Base-by-base conservation (phyloP, 37 sponge, comb jelly and placozoan species). In the Amphimedon queenslandica region DNA sequence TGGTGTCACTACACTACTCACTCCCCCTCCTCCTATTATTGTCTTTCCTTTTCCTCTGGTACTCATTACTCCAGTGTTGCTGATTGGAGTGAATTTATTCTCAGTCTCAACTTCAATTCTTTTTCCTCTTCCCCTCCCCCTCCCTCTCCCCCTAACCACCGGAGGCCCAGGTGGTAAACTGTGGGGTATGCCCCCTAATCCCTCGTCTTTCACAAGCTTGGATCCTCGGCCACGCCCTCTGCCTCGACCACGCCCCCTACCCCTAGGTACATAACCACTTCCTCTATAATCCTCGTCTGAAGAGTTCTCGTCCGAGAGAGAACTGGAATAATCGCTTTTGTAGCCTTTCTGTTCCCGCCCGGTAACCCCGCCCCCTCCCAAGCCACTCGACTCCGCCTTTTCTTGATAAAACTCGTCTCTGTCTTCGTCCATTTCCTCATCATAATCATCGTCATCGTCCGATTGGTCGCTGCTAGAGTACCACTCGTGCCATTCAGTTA, bases 401-500 rank as follows among this genome's bases (percentile, higher is more conserved):
- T 28, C 5, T 29, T 31, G 37, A 61, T 18, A 4, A 33, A 43
- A 38, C 20, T 69, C 2, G 2, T 8, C 2, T 38, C 27, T 37
- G 25, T 18, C 11, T 37, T 43, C 3, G 70, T 18, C 25, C 40
- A 6, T 3, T 41, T 37, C n/a, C 40, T 69, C 25, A 28, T 37
- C n/a, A 28, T 13, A 24, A 3, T 47, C 72, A 3, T 47, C 72
- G 1, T 55, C 35, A 2, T 2, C 31, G 16, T 42, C 51, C 13
- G 2, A 1, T 27, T 1, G 1, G 30, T 4, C 35, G 31, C 35
- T 25, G 42, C 36, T 28, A 32, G 72, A 43, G 31, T 51, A 32
- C 70, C 70, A 69, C 24, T n/a, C 13, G 28, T 27, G 43, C 32
- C 71, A 42, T 29, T 6, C 4, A 38, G 71, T 70, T 29, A 70